Evolutionary conservation across 2,888 invertebrate species (phyloP).

Genomic region (Dynastes grantii): DNA sequence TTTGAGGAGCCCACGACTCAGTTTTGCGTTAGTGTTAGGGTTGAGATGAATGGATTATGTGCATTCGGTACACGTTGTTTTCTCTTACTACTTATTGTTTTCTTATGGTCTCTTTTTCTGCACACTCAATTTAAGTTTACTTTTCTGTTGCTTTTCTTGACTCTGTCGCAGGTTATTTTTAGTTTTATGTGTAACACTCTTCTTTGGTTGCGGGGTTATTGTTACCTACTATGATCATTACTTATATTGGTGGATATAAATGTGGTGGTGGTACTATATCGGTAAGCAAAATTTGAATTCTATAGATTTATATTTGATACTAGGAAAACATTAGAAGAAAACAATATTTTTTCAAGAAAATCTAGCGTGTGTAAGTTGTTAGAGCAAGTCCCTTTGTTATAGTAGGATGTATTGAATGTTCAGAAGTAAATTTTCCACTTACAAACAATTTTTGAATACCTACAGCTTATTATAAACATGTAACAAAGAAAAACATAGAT

Average conservation of each 20-base stretch:
- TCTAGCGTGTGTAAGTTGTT: background rate
- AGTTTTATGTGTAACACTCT: slow-evolving; percentile 46
- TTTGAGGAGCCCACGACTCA: no score
- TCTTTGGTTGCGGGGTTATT: slow-evolving; percentile 38
- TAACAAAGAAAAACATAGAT: no score
- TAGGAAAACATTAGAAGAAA: background rate
- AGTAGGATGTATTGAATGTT: no score
- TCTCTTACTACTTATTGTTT: background rate
- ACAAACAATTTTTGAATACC: no score
- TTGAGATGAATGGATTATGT: background rate
- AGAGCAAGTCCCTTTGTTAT: no score
- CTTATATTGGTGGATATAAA: slow-evolving; percentile 45
- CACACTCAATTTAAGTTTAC: slow-evolving; percentile 33
- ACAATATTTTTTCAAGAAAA: background rate
- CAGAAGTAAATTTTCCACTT: no score
- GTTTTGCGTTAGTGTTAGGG: background rate
- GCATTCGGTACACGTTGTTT: background rate
- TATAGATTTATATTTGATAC: slow-evolving; percentile 9
- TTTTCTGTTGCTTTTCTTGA: slow-evolving; percentile 53
- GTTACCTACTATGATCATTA: slow-evolving; percentile 22
- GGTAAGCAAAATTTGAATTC: slow-evolving; percentile 60
- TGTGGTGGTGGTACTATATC: slow-evolving; percentile 67
- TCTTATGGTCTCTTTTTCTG: slow-evolving; percentile 32
- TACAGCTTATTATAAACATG: no score
- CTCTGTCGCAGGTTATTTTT: slow-evolving; percentile 55